A percentile compares a stretch with the other conserved stretches of the same genome.
Evolutionary conservation across 2,888 invertebrate species (phyloP).

Genomic region (Harpalus rubripes): DNA sequence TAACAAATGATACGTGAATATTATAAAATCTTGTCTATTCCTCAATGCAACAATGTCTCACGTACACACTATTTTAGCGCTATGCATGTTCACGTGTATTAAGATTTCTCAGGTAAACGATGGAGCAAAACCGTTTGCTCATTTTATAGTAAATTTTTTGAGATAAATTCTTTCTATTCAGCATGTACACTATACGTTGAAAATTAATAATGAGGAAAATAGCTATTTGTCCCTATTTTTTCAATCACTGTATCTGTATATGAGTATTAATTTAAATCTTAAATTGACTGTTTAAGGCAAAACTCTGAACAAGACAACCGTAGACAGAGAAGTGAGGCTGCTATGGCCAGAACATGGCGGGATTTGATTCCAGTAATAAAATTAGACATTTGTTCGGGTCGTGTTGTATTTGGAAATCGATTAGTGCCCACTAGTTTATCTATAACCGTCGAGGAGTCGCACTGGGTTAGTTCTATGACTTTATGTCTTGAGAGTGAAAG

Average conservation of each 20-base stretch:
- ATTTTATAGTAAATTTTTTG: no score
- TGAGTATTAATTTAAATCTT: neutral
- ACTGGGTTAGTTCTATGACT: slow-evolving; percentile 76
- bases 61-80: no score
- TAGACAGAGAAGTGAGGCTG: slow-evolving; percentile 85
- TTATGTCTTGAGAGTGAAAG: neutral
- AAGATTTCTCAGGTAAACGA: no score
- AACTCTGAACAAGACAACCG: slow-evolving; percentile 70
- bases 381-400: slow-evolving; percentile 88
- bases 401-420: slow-evolving; percentile 96
- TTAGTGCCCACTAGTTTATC: slow-evolving; percentile 95
- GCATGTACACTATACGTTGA: no score
- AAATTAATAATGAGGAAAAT: no score
- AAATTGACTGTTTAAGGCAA: slow-evolving; percentile 28
- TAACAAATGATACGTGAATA: no score
- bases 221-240: neutral
- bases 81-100: no score
- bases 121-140: no score
- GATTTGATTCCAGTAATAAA: slow-evolving; percentile 98
- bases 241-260: neutral
- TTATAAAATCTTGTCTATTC: no score
- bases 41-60: no score
- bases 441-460: slow-evolving; percentile 95
- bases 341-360: slow-evolving; percentile 94
- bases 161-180: no score